Evolutionary conservation across 2,797 vertebrate species (phyloP).

Genomic region (Miichthys miiuy): DNA sequence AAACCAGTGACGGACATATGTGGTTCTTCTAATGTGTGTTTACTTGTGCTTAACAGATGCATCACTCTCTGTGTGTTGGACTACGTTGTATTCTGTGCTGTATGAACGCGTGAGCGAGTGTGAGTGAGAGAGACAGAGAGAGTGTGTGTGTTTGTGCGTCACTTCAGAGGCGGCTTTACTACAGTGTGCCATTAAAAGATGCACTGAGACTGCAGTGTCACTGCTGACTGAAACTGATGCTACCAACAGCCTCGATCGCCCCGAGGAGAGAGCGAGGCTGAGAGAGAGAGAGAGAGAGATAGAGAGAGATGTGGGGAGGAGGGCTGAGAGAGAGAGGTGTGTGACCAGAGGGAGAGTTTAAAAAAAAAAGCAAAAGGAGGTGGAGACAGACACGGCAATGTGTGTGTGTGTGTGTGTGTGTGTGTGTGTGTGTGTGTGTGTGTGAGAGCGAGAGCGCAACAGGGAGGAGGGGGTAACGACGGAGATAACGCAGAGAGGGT

Average conservation of each 20-base stretch:
- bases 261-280: slow-evolving; percentile 49
- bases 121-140: background rate
- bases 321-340: slow-evolving; percentile 4
- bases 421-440: slow-evolving; percentile 12
- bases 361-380: no score
- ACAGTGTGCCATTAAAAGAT: slow-evolving; percentile 74
- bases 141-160: slow-evolving; percentile 24
- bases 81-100: background rate
- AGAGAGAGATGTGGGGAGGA: slow-evolving; percentile 17
- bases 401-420: slow-evolving; percentile 9
- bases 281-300: slow-evolving; percentile 20
- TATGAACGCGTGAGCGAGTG: background rate
- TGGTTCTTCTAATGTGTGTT: slow-evolving; percentile 14
- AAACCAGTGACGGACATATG: slow-evolving; percentile 30
- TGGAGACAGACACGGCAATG: no score
- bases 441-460: slow-evolving; percentile 38
- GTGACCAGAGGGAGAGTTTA: background rate
- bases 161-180: slow-evolving; percentile 56
- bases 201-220: slow-evolving; percentile 86
- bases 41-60: background rate
- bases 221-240: slow-evolving; percentile 83
- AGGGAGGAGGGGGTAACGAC: slow-evolving; percentile 58
- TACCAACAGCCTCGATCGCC: slow-evolving; percentile 71
- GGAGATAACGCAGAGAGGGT: slow-evolving; percentile 68
- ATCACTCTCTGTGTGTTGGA: background rate